Evolutionary conservation across 1,140 invertebrate species (phyloP), one percentile per base, ranked within the genome.

Genomic region (Bicyclus anynana): DNA sequence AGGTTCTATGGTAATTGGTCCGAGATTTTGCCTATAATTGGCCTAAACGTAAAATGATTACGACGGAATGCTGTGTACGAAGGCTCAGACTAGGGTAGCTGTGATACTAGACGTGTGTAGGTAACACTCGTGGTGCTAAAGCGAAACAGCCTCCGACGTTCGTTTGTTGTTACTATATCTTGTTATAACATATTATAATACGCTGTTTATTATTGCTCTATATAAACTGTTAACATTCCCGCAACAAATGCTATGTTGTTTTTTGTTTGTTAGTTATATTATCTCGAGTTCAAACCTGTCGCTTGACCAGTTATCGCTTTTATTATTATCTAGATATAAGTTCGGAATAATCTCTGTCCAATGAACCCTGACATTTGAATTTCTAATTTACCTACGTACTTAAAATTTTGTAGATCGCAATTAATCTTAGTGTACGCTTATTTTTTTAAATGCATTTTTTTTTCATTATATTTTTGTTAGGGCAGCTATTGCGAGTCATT

Each of bases 181-280:
- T 76, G 84, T 84, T 84, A 62, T n/a, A 74, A 69, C 50, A 67
- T 79, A 70, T 64, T 70, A 62, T 72, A 72, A 75, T 69, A 55
- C 66, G 67, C 75, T 74, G 72, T 81, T 83, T 79, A 76, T 81
- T 73, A 76, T 77, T 77, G 74, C 74, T 83, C 74, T 77, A 78
- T 77, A 78, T 69, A 72, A 76, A 80, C 77, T 84, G 76, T 87
- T 87, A 81, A 87, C 84, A 87, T 87, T 87, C 84, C 84, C 80
- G 72, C 77, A 80, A 76, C 72, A 71, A 81, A 78, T 76, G 75
- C 80, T 85, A 82, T 82, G 84, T 87, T 84, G 84, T 77, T 70
- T 87, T 83, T 84, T 84, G 79, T 81, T 87, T 78, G 54, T 80
- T 82, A 84, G 79, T 84, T 87, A 69, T 80, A 80, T 67, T 65